Conservation (phyloP, 2,888 invertebrate genomes). For the Cheilosia impressa region DNA sequence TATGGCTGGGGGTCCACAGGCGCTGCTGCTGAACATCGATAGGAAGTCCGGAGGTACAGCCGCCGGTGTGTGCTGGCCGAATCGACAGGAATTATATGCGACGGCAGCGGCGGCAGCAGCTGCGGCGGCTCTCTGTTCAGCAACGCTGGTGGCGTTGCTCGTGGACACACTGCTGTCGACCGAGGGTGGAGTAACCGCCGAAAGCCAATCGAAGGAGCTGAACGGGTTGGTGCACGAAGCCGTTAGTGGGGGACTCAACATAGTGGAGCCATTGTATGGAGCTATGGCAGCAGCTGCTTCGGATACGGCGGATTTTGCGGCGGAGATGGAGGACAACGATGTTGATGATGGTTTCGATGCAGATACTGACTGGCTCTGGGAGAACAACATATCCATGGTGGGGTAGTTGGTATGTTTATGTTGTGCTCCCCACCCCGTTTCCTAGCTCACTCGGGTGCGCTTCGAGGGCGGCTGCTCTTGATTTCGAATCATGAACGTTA, state of each 20-base stretch:
- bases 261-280: conserved; percentile 79
- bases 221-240: conserved; percentile 76
- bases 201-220: conserved; percentile 76
- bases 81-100: conserved; percentile 77
- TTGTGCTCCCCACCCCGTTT: conserved; percentile 84
- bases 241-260: conserved; percentile 82
- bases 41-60: conserved; percentile 76
- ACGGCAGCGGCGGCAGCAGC: conserved; percentile 81
- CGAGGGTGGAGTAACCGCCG: conserved; percentile 77
- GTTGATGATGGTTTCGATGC: conserved; percentile 76
- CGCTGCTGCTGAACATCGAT: conserved; percentile 76
- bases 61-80: conserved; percentile 54
- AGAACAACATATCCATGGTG: conserved; percentile 82
- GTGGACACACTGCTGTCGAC: conserved; percentile 58
- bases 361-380: conserved; percentile 79
- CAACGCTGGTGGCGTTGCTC: conserved; percentile 57
- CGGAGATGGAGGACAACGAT: conserved; percentile 73
- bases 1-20: conserved; percentile 45
- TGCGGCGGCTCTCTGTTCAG: conserved; percentile 80
- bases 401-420: conserved; percentile 78
- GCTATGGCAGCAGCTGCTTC: conserved; percentile 69
- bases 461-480: conserved; percentile 83
- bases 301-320: conserved; percentile 75
- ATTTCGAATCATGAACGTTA: conserved; percentile 91
- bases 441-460: conserved; percentile 84